These are phyloP conservation scores for Nymphalis urticae DNA, from an alignment of 2,888 invertebrate species.

Conservation along the genomic window DNA sequence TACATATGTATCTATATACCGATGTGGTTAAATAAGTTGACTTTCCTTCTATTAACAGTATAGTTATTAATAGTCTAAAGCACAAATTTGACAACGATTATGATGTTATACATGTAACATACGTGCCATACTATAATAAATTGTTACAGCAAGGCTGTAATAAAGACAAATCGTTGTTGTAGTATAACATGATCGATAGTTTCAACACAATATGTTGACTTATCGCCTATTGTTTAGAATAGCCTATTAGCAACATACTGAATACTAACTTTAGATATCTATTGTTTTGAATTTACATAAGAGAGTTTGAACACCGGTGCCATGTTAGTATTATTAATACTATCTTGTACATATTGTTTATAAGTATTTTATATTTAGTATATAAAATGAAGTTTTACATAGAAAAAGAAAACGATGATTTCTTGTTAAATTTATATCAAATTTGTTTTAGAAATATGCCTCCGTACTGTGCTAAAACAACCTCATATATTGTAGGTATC, in stretches of 20 bases:
- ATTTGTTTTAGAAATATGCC: too few species aligned
- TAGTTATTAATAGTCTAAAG: background rate
- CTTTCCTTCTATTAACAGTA: too few species aligned
- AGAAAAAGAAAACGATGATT: too few species aligned
- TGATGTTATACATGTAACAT: background rate
- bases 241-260: slow-evolving; percentile 16
- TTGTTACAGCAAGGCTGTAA: slow-evolving; percentile 4
- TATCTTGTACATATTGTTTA: background rate
- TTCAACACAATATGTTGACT: slow-evolving; percentile 20
- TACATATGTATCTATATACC: too few species aligned
- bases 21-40: too few species aligned
- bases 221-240: slow-evolving; percentile 22
- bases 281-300: slow-evolving; percentile 17
- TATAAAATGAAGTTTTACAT: background rate
- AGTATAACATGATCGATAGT: slow-evolving; percentile 21
- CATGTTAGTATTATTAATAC: background rate
- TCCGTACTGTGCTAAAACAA: too few species aligned
- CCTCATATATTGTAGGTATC: too few species aligned
- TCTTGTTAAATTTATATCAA: too few species aligned
- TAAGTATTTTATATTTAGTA: background rate
- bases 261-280: background rate
- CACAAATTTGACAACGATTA: background rate
- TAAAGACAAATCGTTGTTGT: slow-evolving; percentile 21
- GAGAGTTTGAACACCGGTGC: background rate
- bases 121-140: slow-evolving; percentile 3